A percentile compares a stretch with the other conserved stretches of the same genome.
phyloP scores from a whole-genome alignment of 2,797 vertebrate species.

The Notoglanidium macrostoma region DNA sequence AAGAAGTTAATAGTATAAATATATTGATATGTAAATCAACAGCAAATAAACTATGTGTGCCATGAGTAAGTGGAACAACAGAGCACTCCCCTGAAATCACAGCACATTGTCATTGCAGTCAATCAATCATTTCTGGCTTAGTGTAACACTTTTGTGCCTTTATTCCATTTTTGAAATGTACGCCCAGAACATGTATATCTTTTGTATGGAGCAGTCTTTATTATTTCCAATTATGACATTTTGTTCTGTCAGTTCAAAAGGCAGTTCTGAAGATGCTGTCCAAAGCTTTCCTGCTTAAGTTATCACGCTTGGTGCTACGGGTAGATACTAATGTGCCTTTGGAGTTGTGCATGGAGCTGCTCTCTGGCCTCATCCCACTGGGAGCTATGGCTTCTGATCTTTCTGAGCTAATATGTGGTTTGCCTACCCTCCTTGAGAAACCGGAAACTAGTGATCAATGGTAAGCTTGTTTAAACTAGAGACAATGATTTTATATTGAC shows the following conservation, averaged over 20 bases:
- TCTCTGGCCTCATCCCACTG: slow-evolving; percentile 77
- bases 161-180: neutral
- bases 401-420: slow-evolving; percentile 63
- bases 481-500: neutral
- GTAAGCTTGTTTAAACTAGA: slow-evolving; percentile 65
- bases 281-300: slow-evolving; percentile 73
- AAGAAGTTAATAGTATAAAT: neutral
- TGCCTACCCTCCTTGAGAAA: slow-evolving; percentile 77
- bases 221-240: neutral
- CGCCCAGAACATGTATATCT: no score
- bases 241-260: slow-evolving; percentile 66
- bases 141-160: neutral
- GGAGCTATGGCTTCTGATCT: slow-evolving; percentile 67
- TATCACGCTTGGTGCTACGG: slow-evolving; percentile 69
- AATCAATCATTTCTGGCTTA: neutral
- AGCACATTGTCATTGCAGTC: neutral
- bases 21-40: neutral
- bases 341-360: slow-evolving; percentile 64
- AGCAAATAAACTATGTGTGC: neutral
- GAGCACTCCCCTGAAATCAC: neutral
- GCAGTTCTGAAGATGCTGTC: slow-evolving; percentile 73
- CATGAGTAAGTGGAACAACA: neutral
- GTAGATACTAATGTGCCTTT: slow-evolving; percentile 11
- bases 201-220: neutral
- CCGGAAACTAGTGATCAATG: slow-evolving; percentile 68